Evolutionary conservation across 2,797 vertebrate genomes (phyloP), one percentile per base, ranked within the genome.

Genomic region (Perodicticus potto): DNA sequence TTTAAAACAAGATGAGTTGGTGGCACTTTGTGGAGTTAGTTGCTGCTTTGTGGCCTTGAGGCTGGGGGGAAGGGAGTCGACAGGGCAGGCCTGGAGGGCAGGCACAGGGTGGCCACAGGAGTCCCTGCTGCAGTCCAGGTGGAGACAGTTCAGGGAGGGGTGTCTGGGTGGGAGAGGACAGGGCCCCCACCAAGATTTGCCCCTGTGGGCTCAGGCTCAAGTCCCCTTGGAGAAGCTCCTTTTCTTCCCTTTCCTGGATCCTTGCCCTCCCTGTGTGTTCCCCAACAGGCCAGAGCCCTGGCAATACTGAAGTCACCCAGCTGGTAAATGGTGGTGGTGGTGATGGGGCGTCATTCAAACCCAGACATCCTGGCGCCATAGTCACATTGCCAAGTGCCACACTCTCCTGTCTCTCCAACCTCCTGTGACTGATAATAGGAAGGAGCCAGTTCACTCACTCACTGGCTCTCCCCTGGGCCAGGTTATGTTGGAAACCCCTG

Each of bases 351-450:
- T 53, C 49, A 53, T 53, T 70, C 84, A 37, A 12, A 23, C n/a
- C 34, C 20, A n/a, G 13, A 20, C 34, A n/a, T 49, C 53, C 34
- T 3, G 16, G 69, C n/a, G 63, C 19, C n/a, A 20, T 4, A 0
- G 6, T 32, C 32, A 22, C n/a, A 7, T 32, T 6, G 43, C 3
- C 5, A 20, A 63, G 45, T 10, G 4, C 45, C 12, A 29, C 20
- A 3, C 27, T 16, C 9, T 29, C 40, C n/a, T 1, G 0, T 19
- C 53, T 80, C 32, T 82, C 32, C 27, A 3, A 29, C 40, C 40
- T 16, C 0, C 22, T n/a, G 14, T 4, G 27, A 67, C 22, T 0
- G 14, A 43, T 16, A 11, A 4, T 37, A 37, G 55, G 40, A 65
- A 37, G 34, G 3, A 25, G 69, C n/a, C 25, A 40, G 7, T 83